Evolutionary conservation across 2,113 vertebrate species (phyloP).

Genomic region (Puffinus mauretanicus): DNA sequence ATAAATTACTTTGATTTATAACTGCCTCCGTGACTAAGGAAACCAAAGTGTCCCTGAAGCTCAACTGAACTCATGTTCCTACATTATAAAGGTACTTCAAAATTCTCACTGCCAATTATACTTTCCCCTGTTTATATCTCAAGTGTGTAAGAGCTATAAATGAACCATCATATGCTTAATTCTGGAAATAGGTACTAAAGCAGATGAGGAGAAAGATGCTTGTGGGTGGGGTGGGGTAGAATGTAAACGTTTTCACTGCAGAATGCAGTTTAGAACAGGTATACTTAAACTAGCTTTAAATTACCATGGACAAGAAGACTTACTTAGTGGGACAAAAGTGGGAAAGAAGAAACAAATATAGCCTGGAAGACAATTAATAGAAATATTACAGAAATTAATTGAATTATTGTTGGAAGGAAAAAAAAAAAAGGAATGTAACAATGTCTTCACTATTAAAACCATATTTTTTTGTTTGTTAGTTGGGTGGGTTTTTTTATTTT

Average conservation of each 20-base stretch:
- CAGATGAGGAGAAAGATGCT: not conserved
- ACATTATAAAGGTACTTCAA: not conserved
- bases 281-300: not conserved
- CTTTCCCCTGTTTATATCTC: not conserved
- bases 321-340: not conserved
- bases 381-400: not conserved
- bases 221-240: not conserved
- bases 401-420: not conserved
- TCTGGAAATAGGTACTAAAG: not conserved
- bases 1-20: not conserved
- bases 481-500: not conserved
- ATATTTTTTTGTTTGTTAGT: not conserved
- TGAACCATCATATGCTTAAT: not conserved
- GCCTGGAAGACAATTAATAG: not conserved
- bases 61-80: not conserved
- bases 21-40: not conserved
- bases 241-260: not conserved
- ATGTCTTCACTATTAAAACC: not conserved
- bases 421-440: not conserved
- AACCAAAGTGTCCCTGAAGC: not conserved
- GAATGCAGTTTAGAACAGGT: not conserved
- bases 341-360: not conserved
- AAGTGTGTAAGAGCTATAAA: not conserved
- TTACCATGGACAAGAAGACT: not conserved
- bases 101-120: not conserved